Evolutionary conservation across 2,113 vertebrate species (phyloP).

Genomic region (Theristicus caerulescens): DNA sequence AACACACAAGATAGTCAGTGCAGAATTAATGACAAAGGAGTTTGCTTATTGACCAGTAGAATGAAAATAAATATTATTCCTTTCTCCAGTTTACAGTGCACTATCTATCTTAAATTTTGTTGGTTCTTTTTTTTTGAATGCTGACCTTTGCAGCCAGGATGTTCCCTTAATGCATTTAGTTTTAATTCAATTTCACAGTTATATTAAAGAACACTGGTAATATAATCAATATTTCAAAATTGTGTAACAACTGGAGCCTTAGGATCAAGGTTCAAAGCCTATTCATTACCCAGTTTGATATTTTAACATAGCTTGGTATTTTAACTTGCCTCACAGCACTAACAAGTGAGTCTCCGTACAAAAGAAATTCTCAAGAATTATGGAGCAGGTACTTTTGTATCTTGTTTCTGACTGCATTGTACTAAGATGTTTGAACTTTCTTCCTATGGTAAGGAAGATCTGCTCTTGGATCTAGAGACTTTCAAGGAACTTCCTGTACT

Average conservation of each 20-base stretch:
- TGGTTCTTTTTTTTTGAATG: not conserved
- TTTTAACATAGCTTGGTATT: not conserved
- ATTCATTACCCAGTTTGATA: not conserved
- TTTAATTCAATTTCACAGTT: not conserved
- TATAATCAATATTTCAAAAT: not conserved
- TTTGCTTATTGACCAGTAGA: not conserved
- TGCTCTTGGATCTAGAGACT: not conserved
- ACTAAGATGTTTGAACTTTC: not conserved
- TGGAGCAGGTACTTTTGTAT: not conserved
- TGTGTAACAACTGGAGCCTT: not conserved
- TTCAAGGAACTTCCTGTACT: not conserved
- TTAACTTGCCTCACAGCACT: not conserved
- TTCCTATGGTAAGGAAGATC: not conserved
- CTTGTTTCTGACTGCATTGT: not conserved
- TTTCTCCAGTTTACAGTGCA: not conserved
- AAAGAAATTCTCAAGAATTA: not conserved
- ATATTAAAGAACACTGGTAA: not conserved
- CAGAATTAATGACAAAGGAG: not conserved
- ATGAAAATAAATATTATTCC: not conserved
- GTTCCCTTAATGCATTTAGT: not conserved
- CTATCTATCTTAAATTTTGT: not conserved
- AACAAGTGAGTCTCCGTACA: not conserved
- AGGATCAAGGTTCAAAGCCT: not conserved
- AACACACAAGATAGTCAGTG: not conserved
- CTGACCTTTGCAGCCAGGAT: not conserved